Conservation (phyloP, 1,140 invertebrate species). For the Lerema accius region DNA sequence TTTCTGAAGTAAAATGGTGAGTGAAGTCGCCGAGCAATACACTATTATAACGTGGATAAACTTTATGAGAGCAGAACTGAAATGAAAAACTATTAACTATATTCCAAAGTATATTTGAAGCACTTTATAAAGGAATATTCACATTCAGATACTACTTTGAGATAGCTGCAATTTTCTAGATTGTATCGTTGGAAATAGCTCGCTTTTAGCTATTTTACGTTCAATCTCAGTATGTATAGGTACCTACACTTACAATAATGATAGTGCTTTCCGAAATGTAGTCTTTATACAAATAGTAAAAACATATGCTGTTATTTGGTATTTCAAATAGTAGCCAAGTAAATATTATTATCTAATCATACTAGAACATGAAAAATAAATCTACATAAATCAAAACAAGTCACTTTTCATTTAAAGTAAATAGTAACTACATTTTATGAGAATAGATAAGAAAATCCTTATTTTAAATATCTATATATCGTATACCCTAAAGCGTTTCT, state of each 20-base stretch:
- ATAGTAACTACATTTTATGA: too few species aligned
- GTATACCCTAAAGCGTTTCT: too few species aligned
- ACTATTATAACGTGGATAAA: conserved; percentile 29
- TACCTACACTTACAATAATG: conserved; percentile 23
- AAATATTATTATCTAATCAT: too few species aligned
- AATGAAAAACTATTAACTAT: conserved; percentile 34
- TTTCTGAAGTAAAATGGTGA: conserved; percentile 29
- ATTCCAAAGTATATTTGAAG: conserved; percentile 31
- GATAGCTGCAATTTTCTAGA: conserved; percentile 31
- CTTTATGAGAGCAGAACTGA: conserved; percentile 22
- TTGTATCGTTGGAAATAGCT: conserved; percentile 27
- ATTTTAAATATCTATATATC: too few species aligned
- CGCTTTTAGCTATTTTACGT: conserved; percentile 26
- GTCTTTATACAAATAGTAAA: background rate
- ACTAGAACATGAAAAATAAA: too few species aligned
- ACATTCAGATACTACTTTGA: conserved; percentile 27
- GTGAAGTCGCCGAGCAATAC: conserved; percentile 13
- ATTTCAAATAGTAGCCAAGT: background rate
- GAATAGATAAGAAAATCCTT: too few species aligned
- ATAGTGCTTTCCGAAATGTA: conserved; percentile 10
- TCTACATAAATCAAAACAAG: too few species aligned
- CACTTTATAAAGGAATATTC: conserved; percentile 32
- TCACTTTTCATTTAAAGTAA: too few species aligned
- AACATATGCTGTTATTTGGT: background rate
- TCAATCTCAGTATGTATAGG: conserved; percentile 13